These are phyloP conservation scores for Ricordea florida DNA, from an alignment of 92 coral and sea anemone species.

Conservation along the genomic window DNA sequence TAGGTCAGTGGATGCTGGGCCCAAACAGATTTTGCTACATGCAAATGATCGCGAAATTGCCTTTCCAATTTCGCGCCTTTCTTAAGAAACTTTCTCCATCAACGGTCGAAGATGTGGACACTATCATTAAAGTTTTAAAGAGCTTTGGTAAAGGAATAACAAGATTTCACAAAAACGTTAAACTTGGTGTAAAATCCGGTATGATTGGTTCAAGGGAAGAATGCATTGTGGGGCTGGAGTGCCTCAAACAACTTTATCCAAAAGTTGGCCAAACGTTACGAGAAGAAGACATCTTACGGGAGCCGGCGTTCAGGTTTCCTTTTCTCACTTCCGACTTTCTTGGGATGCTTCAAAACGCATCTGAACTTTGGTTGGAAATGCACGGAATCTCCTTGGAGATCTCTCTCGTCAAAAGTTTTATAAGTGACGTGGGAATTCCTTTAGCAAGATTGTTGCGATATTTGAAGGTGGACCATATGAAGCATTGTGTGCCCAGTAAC, in stretches of 20 bases:
- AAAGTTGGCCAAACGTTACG: conserved; percentile 33
- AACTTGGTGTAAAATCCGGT: conserved; percentile 78
- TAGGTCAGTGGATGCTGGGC: conserved; percentile 95
- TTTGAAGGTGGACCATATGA: conserved; percentile 67
- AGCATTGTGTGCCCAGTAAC: conserved; percentile 83
- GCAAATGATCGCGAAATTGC: conserved; percentile 54
- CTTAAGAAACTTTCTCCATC: conserved; percentile 29
- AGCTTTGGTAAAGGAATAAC: conserved; percentile 62
- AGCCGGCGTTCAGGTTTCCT: conserved; percentile 18
- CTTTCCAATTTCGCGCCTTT: conserved; percentile 37
- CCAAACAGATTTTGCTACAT: conserved; percentile 89
- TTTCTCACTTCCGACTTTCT: neutral
- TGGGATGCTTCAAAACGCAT: conserved; percentile 12
- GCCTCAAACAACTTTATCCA: conserved; percentile 43
- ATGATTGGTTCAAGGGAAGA: conserved; percentile 87
- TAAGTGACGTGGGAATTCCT: conserved; percentile 60
- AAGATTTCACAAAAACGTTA: conserved; percentile 63
- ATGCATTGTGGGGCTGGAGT: conserved; percentile 78
- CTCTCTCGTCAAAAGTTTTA: conserved; percentile 44
- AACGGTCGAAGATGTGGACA: conserved; percentile 63
- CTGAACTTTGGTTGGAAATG: conserved; percentile 48
- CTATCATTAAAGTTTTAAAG: conserved; percentile 54
- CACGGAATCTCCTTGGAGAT: conserved; percentile 26
- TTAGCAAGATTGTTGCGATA: conserved; percentile 67
- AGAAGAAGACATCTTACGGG: conserved; percentile 36